A percentile compares a stretch with the other conserved stretches of the same genome.
Conservation (phyloP, 2,113 vertebrate species). For the Anolis sagrei region DNA sequence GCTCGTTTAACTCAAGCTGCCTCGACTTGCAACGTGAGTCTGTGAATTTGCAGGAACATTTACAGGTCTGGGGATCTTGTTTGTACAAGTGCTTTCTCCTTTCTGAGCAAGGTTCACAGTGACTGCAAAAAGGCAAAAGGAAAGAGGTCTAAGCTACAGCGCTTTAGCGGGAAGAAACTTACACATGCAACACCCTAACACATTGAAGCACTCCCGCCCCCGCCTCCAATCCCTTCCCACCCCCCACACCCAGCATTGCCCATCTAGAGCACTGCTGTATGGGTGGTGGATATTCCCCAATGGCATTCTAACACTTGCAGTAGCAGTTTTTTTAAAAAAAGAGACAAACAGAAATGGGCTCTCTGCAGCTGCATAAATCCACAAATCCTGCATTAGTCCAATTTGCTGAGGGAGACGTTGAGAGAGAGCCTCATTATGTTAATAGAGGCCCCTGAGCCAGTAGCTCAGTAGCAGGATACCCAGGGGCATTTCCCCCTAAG, state of each 20-base stretch:
- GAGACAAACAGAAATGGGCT: slow-evolving; percentile 70
- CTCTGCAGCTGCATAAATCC: slow-evolving; percentile 65
- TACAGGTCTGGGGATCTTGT: slow-evolving; percentile 96
- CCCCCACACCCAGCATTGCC: slow-evolving; percentile 60
- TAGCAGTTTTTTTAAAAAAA: slow-evolving; percentile 38
- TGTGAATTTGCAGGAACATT: slow-evolving; percentile 98
- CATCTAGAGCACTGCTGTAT: slow-evolving; percentile 33
- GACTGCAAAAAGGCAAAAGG: slow-evolving; percentile 94
- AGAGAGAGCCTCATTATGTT: slow-evolving; percentile 50
- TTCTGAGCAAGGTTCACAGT: slow-evolving; percentile 94
- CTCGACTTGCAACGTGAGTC: slow-evolving; percentile 95
- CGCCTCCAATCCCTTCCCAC: slow-evolving; percentile 58
- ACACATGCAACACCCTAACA: slow-evolving; percentile 81
- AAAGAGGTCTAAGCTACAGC: slow-evolving; percentile 93
- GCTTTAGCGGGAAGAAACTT: slow-evolving; percentile 83
- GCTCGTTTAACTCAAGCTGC: slow-evolving; percentile 98
- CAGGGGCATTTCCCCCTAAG: slow-evolving; percentile 42
- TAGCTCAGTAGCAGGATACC: background rate
- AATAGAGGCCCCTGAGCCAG: slow-evolving; percentile 41
- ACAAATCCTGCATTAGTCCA: slow-evolving; percentile 73
- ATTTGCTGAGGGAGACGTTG: slow-evolving; percentile 53
- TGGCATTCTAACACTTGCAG: slow-evolving; percentile 55
- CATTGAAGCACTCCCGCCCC: slow-evolving; percentile 70
- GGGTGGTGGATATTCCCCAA: slow-evolving; percentile 55
- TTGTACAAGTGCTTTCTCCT: slow-evolving; percentile 94